A percentile compares a stretch with the other conserved stretches of the same genome.
These are phyloP conservation scores for Protobothrops flavoviridis DNA, from an alignment of 2,113 vertebrate genomes.

Conservation along the genomic window DNA sequence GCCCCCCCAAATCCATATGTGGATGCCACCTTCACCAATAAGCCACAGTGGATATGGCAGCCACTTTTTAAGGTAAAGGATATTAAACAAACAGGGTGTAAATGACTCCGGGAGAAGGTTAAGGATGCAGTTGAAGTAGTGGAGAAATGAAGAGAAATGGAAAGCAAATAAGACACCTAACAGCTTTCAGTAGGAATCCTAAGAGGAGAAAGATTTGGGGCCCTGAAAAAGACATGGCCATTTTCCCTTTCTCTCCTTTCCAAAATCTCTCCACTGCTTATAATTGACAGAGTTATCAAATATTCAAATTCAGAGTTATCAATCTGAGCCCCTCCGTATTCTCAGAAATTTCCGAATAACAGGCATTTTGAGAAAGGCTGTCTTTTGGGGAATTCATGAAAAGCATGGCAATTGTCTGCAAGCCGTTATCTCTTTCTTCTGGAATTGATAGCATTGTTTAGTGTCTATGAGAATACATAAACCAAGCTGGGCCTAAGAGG, in stretches of 20 bases:
- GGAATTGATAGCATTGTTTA: not conserved
- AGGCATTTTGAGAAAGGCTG: not conserved
- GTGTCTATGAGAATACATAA: not conserved
- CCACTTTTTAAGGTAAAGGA: not conserved
- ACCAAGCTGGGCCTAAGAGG: not conserved
- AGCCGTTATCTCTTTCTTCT: not conserved
- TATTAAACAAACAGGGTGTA: not conserved
- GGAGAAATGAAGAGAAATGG: not conserved
- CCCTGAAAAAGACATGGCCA: not conserved
- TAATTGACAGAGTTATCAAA: not conserved
- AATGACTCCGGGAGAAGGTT: not conserved
- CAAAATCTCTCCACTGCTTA: not conserved
- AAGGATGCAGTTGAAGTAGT: not conserved
- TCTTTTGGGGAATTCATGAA: not conserved
- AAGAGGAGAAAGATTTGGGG: not conserved
- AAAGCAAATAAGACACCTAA: not conserved
- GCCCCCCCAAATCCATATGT: not conserved
- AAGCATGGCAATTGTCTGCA: no score
- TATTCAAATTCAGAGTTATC: not conserved
- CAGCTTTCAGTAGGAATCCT: not conserved
- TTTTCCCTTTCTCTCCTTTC: not conserved
- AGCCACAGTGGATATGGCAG: not conserved
- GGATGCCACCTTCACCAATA: not conserved
- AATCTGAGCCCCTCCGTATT: not conserved
- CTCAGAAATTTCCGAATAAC: not conserved